Evolutionary conservation across 2,113 vertebrate genomes (phyloP).

Genomic region (Paramisgurnus dabryanus): DNA sequence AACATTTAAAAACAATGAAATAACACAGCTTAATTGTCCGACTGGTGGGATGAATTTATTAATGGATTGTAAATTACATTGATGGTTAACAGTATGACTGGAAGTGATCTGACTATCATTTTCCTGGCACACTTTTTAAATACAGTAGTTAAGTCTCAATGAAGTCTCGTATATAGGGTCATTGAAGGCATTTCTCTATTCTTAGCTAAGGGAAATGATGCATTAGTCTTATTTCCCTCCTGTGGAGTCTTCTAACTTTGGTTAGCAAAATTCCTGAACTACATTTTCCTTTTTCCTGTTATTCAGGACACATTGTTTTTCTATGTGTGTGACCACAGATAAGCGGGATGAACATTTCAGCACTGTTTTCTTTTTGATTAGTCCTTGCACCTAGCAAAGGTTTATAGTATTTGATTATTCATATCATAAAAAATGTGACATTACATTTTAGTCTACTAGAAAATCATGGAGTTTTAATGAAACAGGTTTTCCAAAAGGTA

Average conservation of each 20-base stretch:
- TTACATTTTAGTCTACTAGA: background rate
- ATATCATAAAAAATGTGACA: background rate
- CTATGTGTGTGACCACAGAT: constrained; percentile 31
- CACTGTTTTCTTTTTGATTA: constrained; percentile 16
- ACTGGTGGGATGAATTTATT: background rate
- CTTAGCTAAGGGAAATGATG: constrained; percentile 1
- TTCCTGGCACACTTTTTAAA: background rate
- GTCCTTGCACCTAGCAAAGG: background rate
- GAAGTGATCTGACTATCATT: background rate
- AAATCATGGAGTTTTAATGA: background rate
- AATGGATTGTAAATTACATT: background rate
- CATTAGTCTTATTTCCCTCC: constrained; percentile 18
- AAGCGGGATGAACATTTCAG: constrained; percentile 25
- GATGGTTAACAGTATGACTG: constrained; percentile 1
- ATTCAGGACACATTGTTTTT: constrained; percentile 57
- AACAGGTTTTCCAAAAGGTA: no score
- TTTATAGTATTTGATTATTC: background rate
- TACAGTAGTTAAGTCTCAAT: background rate
- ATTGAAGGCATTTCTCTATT: background rate
- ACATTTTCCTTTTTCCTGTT: constrained; percentile 71
- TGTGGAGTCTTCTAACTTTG: background rate
- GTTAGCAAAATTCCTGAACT: constrained; percentile 35
- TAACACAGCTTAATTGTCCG: background rate
- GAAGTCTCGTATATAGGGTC: background rate
- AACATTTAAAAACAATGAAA: constrained; percentile 4